Evolutionary conservation across 2,797 vertebrate species (phyloP).

Genomic region (Picus viridis): DNA sequence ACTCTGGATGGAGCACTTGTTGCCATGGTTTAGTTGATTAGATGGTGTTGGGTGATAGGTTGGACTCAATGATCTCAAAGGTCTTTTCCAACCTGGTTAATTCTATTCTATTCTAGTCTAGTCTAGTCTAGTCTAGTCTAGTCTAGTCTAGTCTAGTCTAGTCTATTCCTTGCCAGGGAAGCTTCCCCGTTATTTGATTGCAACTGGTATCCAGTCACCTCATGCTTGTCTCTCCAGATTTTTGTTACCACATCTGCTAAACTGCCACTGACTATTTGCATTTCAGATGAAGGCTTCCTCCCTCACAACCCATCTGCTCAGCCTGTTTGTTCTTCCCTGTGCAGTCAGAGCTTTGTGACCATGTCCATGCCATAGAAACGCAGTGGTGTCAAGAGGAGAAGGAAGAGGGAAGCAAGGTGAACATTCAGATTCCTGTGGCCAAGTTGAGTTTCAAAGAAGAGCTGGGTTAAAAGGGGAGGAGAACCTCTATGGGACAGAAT

Average conservation of each 20-base stretch:
- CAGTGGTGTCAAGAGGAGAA: background rate
- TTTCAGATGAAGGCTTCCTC: constrained; percentile 67
- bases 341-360: constrained; percentile 74
- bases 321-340: constrained; percentile 63
- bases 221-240: background rate
- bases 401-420: background rate
- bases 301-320: constrained; percentile 75
- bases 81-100: too few relatives aligned
- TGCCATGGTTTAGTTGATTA: too few relatives aligned
- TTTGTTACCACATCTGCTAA: constrained; percentile 65
- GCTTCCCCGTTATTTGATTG: constrained; percentile 10
- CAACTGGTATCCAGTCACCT: constrained; percentile 41
- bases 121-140: too few relatives aligned
- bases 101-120: too few relatives aligned
- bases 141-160: too few relatives aligned
- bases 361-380: background rate
- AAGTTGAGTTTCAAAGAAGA: background rate
- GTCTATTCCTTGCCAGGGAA: background rate
- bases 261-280: constrained; percentile 66
- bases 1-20: too few relatives aligned
- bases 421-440: background rate
- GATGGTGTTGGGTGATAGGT: too few relatives aligned
- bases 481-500: background rate
- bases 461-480: background rate
- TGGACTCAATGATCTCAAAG: too few relatives aligned